Evolutionary conservation across 2,113 vertebrate genomes (phyloP), one percentile per base, ranked within the genome.

Genomic region (Crypturellus undulatus): DNA sequence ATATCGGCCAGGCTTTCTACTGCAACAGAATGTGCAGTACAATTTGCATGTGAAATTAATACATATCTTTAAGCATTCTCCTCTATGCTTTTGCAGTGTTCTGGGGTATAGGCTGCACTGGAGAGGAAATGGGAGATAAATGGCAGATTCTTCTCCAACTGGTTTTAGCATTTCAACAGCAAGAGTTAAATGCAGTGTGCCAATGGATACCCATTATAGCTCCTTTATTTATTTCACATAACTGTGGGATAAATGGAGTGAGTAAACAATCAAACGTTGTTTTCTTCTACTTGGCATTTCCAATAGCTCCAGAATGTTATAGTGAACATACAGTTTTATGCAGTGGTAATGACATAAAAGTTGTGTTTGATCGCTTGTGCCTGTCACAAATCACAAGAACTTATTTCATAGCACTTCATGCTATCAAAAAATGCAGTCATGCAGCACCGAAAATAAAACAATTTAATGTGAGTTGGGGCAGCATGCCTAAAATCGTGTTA

Each of bases 331-430:
- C 0, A 9, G 65, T 92, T 94, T 93, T 82, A 94, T 84, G 62
- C 80, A 89, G 84, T 43, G 49, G 43, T 87, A 89, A 79, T 79
- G 91, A 45, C 40, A 56, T 52, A 84, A 90, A 96, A 89, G 89
- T 81, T 84, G 77, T 95, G 42, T 95, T 92, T 94, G 89, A 87
- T 91, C 93, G 73, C 80, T 70, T 92, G 18, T 69, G 49, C 78
- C 70, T 84, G 67, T 92, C 94, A 94, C 91, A 95, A 92, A 94
- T 94, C 94, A 93, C 67, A 91, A 92, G 87, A 92, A 79, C 56
- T 92, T 94, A 90, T 89, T 93, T 94, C 58, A n/a, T 62, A 79
- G 58, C 34, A 6, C 67, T 93, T 73, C 59, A 28, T 25, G 67
- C 73, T 75, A 96, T 94, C 89, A 89, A 93, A 92, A 87, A 89